Base-by-base conservation (phyloP, 2,888 invertebrate species). In the Parnassius glacialis region DNA sequence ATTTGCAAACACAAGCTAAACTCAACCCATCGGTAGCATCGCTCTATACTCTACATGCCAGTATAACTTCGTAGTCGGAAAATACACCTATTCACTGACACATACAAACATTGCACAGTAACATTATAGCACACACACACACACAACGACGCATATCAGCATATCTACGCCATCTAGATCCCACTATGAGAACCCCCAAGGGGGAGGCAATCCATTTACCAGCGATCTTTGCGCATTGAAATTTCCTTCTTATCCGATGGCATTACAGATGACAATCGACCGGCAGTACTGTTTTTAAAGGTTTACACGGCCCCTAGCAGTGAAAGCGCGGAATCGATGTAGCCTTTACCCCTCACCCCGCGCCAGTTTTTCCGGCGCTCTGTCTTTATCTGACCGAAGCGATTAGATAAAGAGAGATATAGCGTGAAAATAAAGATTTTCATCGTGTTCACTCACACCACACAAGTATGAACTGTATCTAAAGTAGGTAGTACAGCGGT, bases 371-470 rank as follows among this genome's bases (percentile, higher is more conserved):
- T 91, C 91, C 90, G 88, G 87, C 84, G 84, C 81, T 90, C 90
- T 84, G 90, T 91, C 91, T 90, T 91, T 91, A 91, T 91, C 90
- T 85, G 89, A 85, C 90, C 82, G 81, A 73, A 73, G 86, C 87
- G 90, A 91, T 91, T 91, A 91, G 90, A 91, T 91, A 91, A 91
- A 89, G 91, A 91, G 86, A 91, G 91, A 91, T 91, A 91, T 87
- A 91, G 90, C 90, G 90, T 91, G 90, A 91, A 91, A 91, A 91
- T 91, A 91, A 91, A 91, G 91, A 91, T 91, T 91, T 91, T 91
- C 91, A 91, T 90, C 91, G 91, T 90, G 90, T 90, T 88, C 89
- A 90, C 91, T 82, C 89, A 90, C 90, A 90, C 90, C 79, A 75
- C 67, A 74, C 73, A 76, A 81, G 81, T 84, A 85, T 83, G 80